phyloP scores from a whole-genome alignment of 2,113 vertebrate genomes.

The Pterocles gutturalis region DNA sequence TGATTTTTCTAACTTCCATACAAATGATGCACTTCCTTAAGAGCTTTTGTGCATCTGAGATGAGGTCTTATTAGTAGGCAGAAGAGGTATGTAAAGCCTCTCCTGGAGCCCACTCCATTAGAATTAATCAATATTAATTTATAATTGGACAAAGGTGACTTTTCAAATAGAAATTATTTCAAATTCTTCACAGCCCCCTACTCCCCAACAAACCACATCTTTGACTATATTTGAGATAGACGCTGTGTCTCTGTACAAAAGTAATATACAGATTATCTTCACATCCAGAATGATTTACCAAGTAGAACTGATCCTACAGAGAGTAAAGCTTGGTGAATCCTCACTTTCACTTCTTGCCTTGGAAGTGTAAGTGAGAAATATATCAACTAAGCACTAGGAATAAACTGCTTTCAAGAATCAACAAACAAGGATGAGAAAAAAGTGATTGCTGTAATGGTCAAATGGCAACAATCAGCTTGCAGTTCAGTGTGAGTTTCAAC shows the following conservation, averaged over 20 bases:
- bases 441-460: not conserved
- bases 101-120: not conserved
- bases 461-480: not conserved
- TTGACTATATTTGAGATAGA: not conserved
- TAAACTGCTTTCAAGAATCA: not conserved
- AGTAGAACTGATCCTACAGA: not conserved
- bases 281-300: not conserved
- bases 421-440: not conserved
- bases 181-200: not conserved
- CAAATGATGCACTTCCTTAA: not conserved
- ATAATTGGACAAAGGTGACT: not conserved
- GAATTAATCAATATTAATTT: slow-evolving; percentile 29
- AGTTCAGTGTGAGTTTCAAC: not conserved
- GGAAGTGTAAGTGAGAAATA: not conserved
- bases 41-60: not conserved
- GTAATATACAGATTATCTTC: not conserved
- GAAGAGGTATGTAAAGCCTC: not conserved
- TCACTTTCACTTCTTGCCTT: not conserved
- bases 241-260: not conserved
- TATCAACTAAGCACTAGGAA: not conserved
- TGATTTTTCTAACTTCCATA: not conserved
- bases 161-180: not conserved
- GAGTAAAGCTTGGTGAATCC: not conserved
- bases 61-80: not conserved
- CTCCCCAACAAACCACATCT: not conserved